Conservation (phyloP, 2,113 vertebrate genomes). For the Xenopus tropicalis region DNA sequence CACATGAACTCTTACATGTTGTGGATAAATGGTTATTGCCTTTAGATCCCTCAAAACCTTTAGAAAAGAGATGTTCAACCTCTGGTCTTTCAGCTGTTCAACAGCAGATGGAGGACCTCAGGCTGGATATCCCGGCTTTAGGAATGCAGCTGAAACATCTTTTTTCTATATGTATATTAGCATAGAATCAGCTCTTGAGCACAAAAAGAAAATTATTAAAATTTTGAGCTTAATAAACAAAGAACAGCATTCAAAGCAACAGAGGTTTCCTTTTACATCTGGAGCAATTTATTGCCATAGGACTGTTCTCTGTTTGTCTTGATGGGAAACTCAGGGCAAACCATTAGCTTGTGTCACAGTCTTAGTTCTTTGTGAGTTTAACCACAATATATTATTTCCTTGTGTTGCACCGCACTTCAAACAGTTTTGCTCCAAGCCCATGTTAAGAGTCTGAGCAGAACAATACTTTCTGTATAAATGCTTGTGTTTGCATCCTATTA, state of each 20-base stretch:
- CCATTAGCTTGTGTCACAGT: background rate
- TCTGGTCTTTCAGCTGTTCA: background rate
- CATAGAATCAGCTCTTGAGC: background rate
- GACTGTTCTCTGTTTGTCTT: background rate
- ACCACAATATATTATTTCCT: conserved; percentile 31
- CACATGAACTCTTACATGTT: background rate
- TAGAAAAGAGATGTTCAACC: background rate
- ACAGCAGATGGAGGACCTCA: background rate
- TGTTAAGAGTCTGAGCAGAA: background rate
- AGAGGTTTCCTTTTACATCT: conserved; percentile 11
- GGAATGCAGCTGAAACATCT: background rate
- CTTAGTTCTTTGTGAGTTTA: conserved; percentile 15
- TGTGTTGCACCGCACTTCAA: conserved; percentile 20
- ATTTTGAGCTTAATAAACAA: conserved; percentile 11
- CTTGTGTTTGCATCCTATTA: too few relatives aligned
- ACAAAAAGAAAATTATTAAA: conserved; percentile 12
- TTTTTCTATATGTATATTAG: too few relatives aligned
- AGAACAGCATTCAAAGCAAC: conserved; percentile 9
- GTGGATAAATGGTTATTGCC: background rate
- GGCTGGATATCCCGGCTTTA: background rate
- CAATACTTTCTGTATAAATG: background rate
- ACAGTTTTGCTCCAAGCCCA: conserved; percentile 11
- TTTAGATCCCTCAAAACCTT: background rate
- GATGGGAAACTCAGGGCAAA: background rate
- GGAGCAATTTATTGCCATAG: conserved; percentile 12